These are phyloP conservation scores for Ethmia dodecea DNA, from an alignment of 2,888 invertebrate genomes.

Conservation along the genomic window DNA sequence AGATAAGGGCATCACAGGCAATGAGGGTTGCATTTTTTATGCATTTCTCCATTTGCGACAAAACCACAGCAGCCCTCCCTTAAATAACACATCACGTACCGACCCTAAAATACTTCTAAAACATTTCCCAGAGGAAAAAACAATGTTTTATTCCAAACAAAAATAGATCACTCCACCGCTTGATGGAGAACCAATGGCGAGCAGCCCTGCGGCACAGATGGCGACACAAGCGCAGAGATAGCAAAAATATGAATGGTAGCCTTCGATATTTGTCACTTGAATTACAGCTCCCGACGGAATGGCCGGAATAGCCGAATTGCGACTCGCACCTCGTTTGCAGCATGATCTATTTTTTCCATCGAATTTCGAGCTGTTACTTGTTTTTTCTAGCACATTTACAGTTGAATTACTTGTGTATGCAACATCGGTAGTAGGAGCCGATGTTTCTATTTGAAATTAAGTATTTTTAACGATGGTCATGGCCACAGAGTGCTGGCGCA, in stretches of 20 bases:
- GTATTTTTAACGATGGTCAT: constrained; percentile 8
- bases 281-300: constrained; percentile 71
- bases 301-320: constrained; percentile 51
- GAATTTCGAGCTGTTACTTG: constrained; percentile 4
- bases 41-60: constrained; percentile 40
- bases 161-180: constrained; percentile 72
- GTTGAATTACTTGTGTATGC: constrained; percentile 1
- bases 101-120: constrained; percentile 59
- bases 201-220: constrained; percentile 71
- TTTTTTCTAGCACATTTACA: constrained; percentile 3
- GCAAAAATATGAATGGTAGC: constrained; percentile 76
- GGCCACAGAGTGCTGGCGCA: constrained; percentile 6
- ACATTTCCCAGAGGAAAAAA: constrained; percentile 62
- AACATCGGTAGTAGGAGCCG: neutral
- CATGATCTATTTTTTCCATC: constrained; percentile 13
- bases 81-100: constrained; percentile 61
- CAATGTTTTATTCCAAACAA: constrained; percentile 72
- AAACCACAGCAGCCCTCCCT: constrained; percentile 40
- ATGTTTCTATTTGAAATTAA: constrained; percentile 2
- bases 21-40: constrained; percentile 46
- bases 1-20: constrained; percentile 12
- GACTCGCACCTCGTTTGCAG: constrained; percentile 63
- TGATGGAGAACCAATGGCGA: constrained; percentile 75
- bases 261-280: constrained; percentile 79
- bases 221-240: constrained; percentile 70